Evolutionary conservation across 2,888 invertebrate genomes (phyloP), one percentile per base, ranked within the genome.

Genomic region (Germaria angustata): DNA sequence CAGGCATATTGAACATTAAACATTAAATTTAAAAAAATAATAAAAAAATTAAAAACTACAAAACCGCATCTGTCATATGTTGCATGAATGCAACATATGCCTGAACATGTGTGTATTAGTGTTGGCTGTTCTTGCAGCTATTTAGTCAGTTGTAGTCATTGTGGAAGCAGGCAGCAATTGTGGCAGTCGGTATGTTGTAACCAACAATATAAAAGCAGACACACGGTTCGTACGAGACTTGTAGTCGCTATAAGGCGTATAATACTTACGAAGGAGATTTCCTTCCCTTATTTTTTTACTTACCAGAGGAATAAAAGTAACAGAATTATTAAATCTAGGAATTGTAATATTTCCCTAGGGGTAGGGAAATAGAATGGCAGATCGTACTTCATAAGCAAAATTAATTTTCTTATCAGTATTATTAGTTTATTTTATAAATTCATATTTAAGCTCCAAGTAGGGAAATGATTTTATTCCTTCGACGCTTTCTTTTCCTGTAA

Each of bases 31-130:
- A 28, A 28, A 51, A 20, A 66, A 20, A 51, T 22, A 36, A 49
- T 2, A 39, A 69, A 75, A 57, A 34, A 53, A 13, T 51, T 15
- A 72, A 79, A 72, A 72, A 51, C 39, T 65, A 72, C 57, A 72
- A 79, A 79, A 51, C 66, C 79, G 72, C 79, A 79, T 79, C 79
- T 79, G 79, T 79, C 79, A 79, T 79, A 65, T 71, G 76, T 69
- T 69, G 44, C 20, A 34, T 53, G 24, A 32, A 51, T 69, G 15
- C 28, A 46, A 39, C 55, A 75, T 66, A 55, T 44, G 61, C 63
- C 22, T 59, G 59, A 22, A 15, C 17, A 4, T 20, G 17, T 68
- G 20, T 13, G 4, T 51, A 49, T 28, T 5, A 3, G 28, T n/a
- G 17, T 44, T n/a, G 39, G 20, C 55, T 46, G 24, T 39, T 39